These are phyloP conservation scores for Rhinogobius similis DNA, from an alignment of 2,113 vertebrate genomes.

Conservation along the genomic window DNA sequence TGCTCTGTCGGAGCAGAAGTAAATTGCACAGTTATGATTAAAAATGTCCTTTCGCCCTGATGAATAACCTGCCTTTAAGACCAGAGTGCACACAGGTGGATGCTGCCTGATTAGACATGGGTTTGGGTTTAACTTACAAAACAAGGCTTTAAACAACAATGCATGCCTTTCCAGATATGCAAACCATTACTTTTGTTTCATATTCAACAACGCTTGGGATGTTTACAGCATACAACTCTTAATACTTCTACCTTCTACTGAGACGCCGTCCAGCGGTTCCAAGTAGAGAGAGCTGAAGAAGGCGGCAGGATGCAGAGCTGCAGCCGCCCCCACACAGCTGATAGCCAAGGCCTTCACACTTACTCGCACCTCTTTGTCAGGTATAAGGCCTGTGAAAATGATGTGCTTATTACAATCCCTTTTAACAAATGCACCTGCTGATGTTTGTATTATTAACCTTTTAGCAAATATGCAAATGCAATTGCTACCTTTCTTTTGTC, in stretches of 20 bases:
- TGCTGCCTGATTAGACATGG: not conserved
- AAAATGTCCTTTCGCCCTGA: not conserved
- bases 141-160: too few relatives aligned
- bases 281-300: slow-evolving; percentile 93
- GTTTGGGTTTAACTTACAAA: not conserved
- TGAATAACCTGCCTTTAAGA: not conserved
- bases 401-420: not conserved
- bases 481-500: slow-evolving; percentile 85
- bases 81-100: not conserved
- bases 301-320: slow-evolving; percentile 88
- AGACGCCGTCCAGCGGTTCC: slow-evolving; percentile 79
- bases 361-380: slow-evolving; percentile 92
- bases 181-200: not conserved
- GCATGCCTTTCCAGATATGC: not conserved
- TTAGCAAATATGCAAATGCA: not conserved
- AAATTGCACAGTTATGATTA: not conserved
- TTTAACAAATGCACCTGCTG: not conserved
- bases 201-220: not conserved
- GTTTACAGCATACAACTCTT: not conserved
- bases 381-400: slow-evolving; percentile 82
- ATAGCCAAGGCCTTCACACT: slow-evolving; percentile 96
- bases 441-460: too few relatives aligned
- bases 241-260: slow-evolving; percentile 76
- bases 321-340: slow-evolving; percentile 90
- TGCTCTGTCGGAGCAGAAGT: slow-evolving; percentile 80